Conservation (phyloP, 2,113 vertebrate species). For the western clawed frog (Xenopus tropicalis) region UCB_Xtro_10.0 CM004446.2:148881001-148881500, state of each 20-base stretch:
- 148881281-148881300: conserved; percentile 22
- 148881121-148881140: too few species aligned
- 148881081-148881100: too few species aligned
- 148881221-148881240: conserved; percentile 35
- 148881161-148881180: conserved; percentile 29
- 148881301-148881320: conserved; percentile 5
- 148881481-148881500: too few species aligned
- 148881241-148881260: conserved; percentile 34
- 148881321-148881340: neutral
- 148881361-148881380: neutral
- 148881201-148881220: conserved; percentile 23
- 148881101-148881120: too few species aligned
- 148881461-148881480: too few species aligned
- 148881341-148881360: neutral
- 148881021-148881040: too few species aligned
- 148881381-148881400: neutral
- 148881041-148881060: too few species aligned
- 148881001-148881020: too few species aligned
- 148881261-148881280: conserved; percentile 6
- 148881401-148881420: neutral
- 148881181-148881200: conserved; percentile 20
- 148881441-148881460: neutral
- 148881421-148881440: neutral
- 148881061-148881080: too few species aligned
- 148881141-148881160: neutral